Evolutionary conservation across 2,797 vertebrate genomes (phyloP), one percentile per base, ranked within the genome.

Genomic region (Anolis apletophallus): DNA sequence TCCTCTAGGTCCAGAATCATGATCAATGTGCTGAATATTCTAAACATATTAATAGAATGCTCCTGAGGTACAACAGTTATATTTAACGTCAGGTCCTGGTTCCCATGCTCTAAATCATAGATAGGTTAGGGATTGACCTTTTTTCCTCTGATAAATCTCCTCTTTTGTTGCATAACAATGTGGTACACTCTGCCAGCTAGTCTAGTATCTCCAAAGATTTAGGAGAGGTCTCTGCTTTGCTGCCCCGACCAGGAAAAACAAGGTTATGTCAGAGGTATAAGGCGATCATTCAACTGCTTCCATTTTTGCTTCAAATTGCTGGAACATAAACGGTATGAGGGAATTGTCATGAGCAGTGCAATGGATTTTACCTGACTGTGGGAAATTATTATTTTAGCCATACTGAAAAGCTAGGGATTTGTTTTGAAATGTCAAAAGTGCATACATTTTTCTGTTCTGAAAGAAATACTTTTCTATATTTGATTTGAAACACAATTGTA

Each of bases 1-100:
- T 54, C 14, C 94, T 82, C 72, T 88, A 96, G 94, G 95, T 91
- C 82, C 90, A 91, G 89, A 61, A 61, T 93, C 68, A 92, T 95
- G 95, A 96, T 95, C 93, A 93, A 95, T 88, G 86, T 92, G 95
- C 95, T 96, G 95, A 95, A 90, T 81, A 59, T 89, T 89, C 90
- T 85, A 93, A 93, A 87, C 92, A 94, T 94, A 94, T 95, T 95
- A 96, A 93, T 91, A 95, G 89, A 88, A 74, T 95, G 87, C 68
- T 90, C 88, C 93, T 93, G 79, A 91, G 91, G 86, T 81, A 90
- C 91, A 93, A 88, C 1, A 95, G 95, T 96, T 96, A 96, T 95
- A 95, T 94, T 94, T 96, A 95, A 94, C 92, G 78, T 91, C 87
- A 88, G 78, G 85, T 86, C 84, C 90, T 90, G 85, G 93, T 97